These are phyloP conservation scores for Zeuzera pyrina DNA, from an alignment of 2,888 invertebrate species.

Conservation along the genomic window DNA sequence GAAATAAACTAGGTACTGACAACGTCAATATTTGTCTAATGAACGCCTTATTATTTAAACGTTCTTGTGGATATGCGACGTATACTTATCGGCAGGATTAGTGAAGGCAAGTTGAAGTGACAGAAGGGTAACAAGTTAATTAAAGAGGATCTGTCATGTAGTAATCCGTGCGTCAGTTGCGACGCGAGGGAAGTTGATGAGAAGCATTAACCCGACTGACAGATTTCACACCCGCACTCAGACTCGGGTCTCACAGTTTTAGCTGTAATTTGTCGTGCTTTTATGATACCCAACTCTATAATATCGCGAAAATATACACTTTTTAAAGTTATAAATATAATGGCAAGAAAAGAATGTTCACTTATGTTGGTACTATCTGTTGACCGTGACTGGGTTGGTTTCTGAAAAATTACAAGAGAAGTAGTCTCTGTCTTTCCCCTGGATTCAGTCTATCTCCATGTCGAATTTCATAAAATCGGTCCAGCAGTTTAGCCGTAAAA, in stretches of 20 bases:
- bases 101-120: constrained; percentile 22
- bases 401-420: no score
- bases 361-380: no score
- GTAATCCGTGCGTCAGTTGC: constrained; percentile 19
- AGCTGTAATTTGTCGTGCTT: constrained; percentile 5
- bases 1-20: no score
- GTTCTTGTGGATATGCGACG: background rate
- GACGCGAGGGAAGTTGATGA: constrained; percentile 1
- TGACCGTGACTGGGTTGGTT: no score
- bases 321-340: no score
- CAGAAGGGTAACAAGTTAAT: constrained; percentile 43
- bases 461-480: no score
- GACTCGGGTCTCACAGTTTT: constrained; percentile 24
- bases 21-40: no score
- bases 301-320: constrained; percentile 6
- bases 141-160: constrained; percentile 39
- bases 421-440: no score
- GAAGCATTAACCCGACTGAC: constrained; percentile 14
- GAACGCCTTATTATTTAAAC: background rate
- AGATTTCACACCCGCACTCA: constrained; percentile 23
- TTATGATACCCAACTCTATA: constrained; percentile 2
- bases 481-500: no score
- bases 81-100: constrained; percentile 9
- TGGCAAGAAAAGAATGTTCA: no score
- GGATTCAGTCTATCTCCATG: no score